Conservation (phyloP, 2,888 invertebrate species). For the Patella depressa region DNA sequence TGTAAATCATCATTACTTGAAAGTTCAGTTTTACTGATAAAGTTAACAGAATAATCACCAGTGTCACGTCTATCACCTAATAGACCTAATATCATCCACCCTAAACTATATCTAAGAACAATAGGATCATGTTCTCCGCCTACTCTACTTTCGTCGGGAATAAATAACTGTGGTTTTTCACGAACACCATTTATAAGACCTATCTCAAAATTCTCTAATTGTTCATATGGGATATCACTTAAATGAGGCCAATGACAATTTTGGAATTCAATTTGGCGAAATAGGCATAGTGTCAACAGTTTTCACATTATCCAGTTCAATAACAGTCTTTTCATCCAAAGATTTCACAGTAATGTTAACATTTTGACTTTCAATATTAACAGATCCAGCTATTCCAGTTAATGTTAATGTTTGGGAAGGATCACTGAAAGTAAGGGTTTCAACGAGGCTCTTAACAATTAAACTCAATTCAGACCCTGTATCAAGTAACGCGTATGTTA, state of each 20-base stretch:
- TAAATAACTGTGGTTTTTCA: background rate
- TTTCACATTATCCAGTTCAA: background rate
- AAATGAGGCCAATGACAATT: constrained; percentile 5
- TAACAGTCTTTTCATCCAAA: background rate
- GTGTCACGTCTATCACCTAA: too few species aligned
- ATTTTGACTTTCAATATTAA: background rate
- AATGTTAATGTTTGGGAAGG: background rate
- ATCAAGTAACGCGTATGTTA: background rate
- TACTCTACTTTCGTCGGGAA: background rate
- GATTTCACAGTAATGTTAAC: background rate
- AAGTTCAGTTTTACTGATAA: too few species aligned
- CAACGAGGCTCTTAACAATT: background rate
- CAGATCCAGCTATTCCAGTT: constrained; percentile 6
- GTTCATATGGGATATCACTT: background rate
- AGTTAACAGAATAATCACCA: too few species aligned
- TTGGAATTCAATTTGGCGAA: background rate
- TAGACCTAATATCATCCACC: too few species aligned
- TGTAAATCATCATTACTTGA: background rate
- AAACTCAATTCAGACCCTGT: background rate
- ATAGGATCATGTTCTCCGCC: too few species aligned
- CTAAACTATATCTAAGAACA: too few species aligned
- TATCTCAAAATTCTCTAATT: background rate
- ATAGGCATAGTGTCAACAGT: background rate
- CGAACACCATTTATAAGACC: background rate
- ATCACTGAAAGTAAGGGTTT: background rate